Evolutionary conservation across 2,888 invertebrate species (phyloP), one percentile per base, ranked within the genome.

Genomic region (Gisinianus flammeolus): DNA sequence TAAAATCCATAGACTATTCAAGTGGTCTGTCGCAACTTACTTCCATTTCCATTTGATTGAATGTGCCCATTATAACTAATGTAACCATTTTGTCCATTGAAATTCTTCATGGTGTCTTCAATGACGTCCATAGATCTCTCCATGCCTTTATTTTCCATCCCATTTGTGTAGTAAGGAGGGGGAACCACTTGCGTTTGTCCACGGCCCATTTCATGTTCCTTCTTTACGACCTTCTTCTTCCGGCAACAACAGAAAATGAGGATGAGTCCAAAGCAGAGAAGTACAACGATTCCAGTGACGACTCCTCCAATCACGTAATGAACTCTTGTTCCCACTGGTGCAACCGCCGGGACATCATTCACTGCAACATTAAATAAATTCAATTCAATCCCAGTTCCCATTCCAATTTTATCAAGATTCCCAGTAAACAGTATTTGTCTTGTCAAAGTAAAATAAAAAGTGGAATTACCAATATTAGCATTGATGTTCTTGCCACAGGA

Each of bases 61-160:
- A 91, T 90, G 85, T 92, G 91, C 72, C 90, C 90, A 87, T 94
- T 94, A 87, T 95, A 95, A 68, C 93, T 93, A 86, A 85, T 83
- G 80, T 95, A 95, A 28, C 94, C 94, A 79, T 93, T 93, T 85
- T 94, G 94, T 30, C 83, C 84, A 82, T 85, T 85, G 66, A 93
- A 91, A 78, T 92, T 93, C 88, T 95, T 95, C 71, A 86, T 85
- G 8, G 94, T 93, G 86, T 95, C 95, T 85, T 95, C 95, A 79
- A 85, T 87, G 85, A 94, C 89, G 86, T 96, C 96, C 90, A 95
- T 91, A 10, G 94, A 94, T 87, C 94, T 93, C 87, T 96, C 95
- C 66, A 96, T 88, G 33, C 95, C 96, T 88, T 96, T 96, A 87
- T 96, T 96, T 88, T 96, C 96, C 90, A 94, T 91, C 0, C 94